Evolutionary conservation across 1,140 invertebrate species (phyloP).

Genomic region (Sycophila sp.): DNA sequence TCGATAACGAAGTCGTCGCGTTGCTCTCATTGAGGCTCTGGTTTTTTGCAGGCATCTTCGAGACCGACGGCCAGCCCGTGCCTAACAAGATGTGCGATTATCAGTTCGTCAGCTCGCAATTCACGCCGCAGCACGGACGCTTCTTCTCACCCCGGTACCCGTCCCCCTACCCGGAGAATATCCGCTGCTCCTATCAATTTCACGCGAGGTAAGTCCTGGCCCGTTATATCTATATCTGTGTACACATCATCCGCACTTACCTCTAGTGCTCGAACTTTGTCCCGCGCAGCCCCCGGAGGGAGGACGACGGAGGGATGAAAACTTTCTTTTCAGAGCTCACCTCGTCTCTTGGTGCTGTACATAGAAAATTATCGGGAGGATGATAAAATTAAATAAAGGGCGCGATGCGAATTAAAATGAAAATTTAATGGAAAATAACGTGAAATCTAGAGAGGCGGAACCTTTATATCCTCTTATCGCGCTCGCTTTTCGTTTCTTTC

Average conservation of each 20-base stretch:
- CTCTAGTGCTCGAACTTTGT: neutral
- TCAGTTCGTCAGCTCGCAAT: conserved; percentile 76
- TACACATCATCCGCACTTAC: neutral
- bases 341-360: neutral
- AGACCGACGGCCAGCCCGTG: conserved; percentile 76
- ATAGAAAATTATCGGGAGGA: conserved; percentile 9
- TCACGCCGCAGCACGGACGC: conserved; percentile 73
- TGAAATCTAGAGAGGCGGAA: neutral
- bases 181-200: conserved; percentile 83
- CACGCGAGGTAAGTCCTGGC: conserved; percentile 72
- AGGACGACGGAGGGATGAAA: neutral
- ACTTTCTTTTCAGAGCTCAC: neutral
- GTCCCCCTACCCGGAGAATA: conserved; percentile 83
- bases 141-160: conserved; percentile 88
- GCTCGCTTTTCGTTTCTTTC: neutral
- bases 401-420: neutral
- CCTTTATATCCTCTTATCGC: conserved; percentile 13
- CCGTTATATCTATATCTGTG: neutral
- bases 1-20: no score
- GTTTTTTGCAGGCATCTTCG: conserved; percentile 78
- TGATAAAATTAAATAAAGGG: conserved; percentile 20
- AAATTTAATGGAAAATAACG: conserved; percentile 31
- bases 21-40: no score
- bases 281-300: neutral
- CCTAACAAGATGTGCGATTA: conserved; percentile 80